A percentile compares a stretch with the other conserved stretches of the same genome.
phyloP scores from a whole-genome alignment of 2,888 invertebrate genomes.

The Mellilla xanthometata region DNA sequence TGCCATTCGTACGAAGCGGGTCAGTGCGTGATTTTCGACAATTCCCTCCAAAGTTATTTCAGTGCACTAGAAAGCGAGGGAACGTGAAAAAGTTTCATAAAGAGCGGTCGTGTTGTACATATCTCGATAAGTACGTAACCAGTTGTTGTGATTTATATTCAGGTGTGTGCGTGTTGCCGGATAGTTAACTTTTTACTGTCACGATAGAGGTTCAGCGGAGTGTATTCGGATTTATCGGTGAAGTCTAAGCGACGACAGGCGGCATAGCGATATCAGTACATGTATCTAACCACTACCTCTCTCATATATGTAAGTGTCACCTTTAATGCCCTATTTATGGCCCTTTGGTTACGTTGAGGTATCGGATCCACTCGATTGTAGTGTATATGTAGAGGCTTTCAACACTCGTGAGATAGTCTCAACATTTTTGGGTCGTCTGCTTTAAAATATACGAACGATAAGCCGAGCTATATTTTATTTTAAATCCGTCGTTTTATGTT shows the following conservation, averaged over 20 bases:
- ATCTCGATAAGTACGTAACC: slow-evolving; percentile 68
- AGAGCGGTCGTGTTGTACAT: slow-evolving; percentile 68
- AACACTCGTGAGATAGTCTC: slow-evolving; percentile 39
- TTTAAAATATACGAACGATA: slow-evolving; percentile 9
- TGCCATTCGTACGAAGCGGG: slow-evolving; percentile 40
- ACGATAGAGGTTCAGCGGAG: slow-evolving; percentile 68
- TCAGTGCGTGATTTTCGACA: slow-evolving; percentile 51
- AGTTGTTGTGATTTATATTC: slow-evolving; percentile 72
- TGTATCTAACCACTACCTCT: slow-evolving; percentile 62
- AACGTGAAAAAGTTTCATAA: slow-evolving; percentile 59
- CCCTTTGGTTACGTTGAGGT: slow-evolving; percentile 60
- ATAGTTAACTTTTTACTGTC: slow-evolving; percentile 78
- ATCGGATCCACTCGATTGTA: slow-evolving; percentile 32
- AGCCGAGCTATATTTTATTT: slow-evolving; percentile 5
- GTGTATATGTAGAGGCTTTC: slow-evolving; percentile 25
- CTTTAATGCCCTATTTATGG: slow-evolving; percentile 72
- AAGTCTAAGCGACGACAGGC: slow-evolving; percentile 69
- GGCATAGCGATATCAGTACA: slow-evolving; percentile 63
- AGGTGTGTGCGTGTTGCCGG: slow-evolving; percentile 73
- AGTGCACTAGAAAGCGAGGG: slow-evolving; percentile 42
- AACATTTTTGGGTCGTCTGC: slow-evolving; percentile 18
- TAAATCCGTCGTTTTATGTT: slow-evolving; percentile 1
- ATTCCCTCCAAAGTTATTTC: slow-evolving; percentile 35
- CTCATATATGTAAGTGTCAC: slow-evolving; percentile 75
- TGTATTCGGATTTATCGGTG: slow-evolving; percentile 71